Conservation (phyloP, 37 sponge, comb jelly and placozoan species). For the Dysidea cf. avara region DNA sequence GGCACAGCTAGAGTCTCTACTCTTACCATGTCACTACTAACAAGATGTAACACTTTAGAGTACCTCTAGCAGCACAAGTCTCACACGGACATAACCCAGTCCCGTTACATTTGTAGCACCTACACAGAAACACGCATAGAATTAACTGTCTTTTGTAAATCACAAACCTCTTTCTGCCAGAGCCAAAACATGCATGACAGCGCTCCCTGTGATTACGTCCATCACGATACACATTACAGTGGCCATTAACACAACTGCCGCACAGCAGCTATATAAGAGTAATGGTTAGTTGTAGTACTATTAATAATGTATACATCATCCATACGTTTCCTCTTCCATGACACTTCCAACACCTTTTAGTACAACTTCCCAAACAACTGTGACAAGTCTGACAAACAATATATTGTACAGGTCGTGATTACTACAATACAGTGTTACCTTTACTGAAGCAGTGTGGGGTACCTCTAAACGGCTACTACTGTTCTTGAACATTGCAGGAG, state of each 20-base stretch:
- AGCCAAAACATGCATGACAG: constrained; percentile 58
- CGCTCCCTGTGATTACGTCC: constrained; percentile 35
- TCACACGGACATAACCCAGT: constrained; percentile 52
- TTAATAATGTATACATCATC: neutral
- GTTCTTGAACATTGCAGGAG: constrained; percentile 37
- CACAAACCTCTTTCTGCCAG: constrained; percentile 58
- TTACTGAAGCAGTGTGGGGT: constrained; percentile 79
- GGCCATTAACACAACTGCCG: constrained; percentile 35
- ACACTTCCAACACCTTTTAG: constrained; percentile 49
- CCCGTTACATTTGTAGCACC: constrained; percentile 63
- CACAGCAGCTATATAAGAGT: constrained; percentile 30
- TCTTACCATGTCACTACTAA: constrained; percentile 58
- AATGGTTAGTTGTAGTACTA: neutral
- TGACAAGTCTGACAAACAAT: constrained; percentile 41
- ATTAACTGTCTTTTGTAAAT: neutral
- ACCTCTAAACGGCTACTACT: constrained; percentile 40
- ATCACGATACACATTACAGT: constrained; percentile 40
- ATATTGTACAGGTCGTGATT: neutral
- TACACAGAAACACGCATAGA: constrained; percentile 1
- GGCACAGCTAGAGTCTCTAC: neutral
- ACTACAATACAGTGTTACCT: constrained; percentile 41
- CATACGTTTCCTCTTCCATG: constrained; percentile 60
- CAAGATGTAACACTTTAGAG: constrained; percentile 64
- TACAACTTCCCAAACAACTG: constrained; percentile 52
- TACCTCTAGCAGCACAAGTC: constrained; percentile 25